Base-by-base conservation (phyloP, 2,113 vertebrate genomes). In the Aspiorhynchus laticeps region DNA sequence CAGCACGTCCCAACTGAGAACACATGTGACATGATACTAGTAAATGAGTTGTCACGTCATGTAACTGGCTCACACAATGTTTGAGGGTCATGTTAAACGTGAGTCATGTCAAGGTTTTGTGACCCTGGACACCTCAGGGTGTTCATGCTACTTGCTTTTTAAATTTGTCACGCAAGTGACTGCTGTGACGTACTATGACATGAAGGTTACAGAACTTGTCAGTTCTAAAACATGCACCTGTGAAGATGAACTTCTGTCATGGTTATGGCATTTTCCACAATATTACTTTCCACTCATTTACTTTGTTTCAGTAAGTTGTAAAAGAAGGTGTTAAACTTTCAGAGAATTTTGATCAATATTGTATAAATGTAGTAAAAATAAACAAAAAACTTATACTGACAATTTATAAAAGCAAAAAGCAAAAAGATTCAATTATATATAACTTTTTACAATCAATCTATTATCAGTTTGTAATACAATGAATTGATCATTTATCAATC, bases 81-180 rank as follows among this genome's bases (percentile, higher is more conserved):
- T 28, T 38, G 1, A 61, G 24, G 78, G 21, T 80, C 31, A 38
- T 61, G 51, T 80, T 38, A 80, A 80, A 61, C 33, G 14, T 15
- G 17, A 4, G 78, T 59, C 28, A 46, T 75, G 83, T 74, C 28
- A 74, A 33, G 69, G 65, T 36, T 51, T 26, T n/a, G 33, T 38
- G 77, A 79, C 76, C 77, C 76, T 59, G 33, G 14, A 80, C 21
- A 14, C 33, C 53, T 41, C 56, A 80, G 53, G 56, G 11, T 26
- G 33, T 38, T 63, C 24, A 26, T 36, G 71, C 21, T 12, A 38
- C 46, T 11, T 56, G 26, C 26, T 36, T 33, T 59, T 59, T 61
- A 59, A 4, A 33, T 21, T 36, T 15, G 28, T 53, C 48, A 24
- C 12, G 11, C 21, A 80, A 28, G 56, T 80, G 33, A 56, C 76